Evolutionary conservation across 2,888 invertebrate species (phyloP), one percentile per base, ranked within the genome.

Genomic region (Saturnia pavonia): DNA sequence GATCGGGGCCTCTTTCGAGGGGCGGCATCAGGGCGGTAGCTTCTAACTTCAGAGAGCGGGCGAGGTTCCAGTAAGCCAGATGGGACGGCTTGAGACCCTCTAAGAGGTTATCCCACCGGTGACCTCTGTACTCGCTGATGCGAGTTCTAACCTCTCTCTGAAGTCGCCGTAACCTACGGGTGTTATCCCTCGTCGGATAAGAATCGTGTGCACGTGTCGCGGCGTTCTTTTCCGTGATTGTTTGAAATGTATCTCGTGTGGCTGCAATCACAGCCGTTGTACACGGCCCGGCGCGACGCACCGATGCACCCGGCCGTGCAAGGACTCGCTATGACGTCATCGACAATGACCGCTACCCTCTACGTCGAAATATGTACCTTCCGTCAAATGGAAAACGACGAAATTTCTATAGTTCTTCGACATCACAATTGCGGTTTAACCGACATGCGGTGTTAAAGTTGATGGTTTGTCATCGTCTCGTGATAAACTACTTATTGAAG

Each of bases 231-330:
- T n/a, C n/a, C n/a, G n/a, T n/a, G n/a, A n/a, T n/a, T n/a, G n/a
- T n/a, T 88, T 91, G 92, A 91, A 92, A 91, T 83, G 79, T 85
- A 89, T 90, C 88, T 88, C 78, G 82, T 88, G 89, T 88, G 84
- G 91, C 88, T 89, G 91, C 91, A 92, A 91, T 88, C 87, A 82
- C 88, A 94, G 85, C 87, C 89, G 81, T 88, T 86, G 86, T 91
- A 89, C 89, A 6, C 34, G 34, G 88, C 89, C n/a, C n/a, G n/a
- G 88, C 87, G 87, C 84, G 91, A 89, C 89, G 88, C 87, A 87
- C 84, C 86, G 83, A 79, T 76, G 87, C 91, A 91, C 82, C 91
- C 82, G 83, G 87, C 89, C 91, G 90, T 91, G 85, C 92, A 94
- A 94, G 94, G 94, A 88, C 94, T 88, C 80, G 48, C 74, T 77